Base-by-base conservation (phyloP, 2,888 invertebrate genomes). In the Mellilla xanthometata region DNA sequence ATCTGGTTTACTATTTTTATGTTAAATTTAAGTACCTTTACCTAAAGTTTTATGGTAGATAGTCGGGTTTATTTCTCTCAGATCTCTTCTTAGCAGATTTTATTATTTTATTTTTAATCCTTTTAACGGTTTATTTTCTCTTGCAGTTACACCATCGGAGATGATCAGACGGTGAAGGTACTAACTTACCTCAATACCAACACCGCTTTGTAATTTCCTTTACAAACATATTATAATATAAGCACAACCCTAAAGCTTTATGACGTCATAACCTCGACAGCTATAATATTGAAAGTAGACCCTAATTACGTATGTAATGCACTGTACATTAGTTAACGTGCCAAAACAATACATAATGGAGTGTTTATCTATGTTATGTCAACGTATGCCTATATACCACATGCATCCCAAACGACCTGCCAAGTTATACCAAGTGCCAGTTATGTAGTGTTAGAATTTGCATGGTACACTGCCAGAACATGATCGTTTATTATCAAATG, bases 151-250 rank as follows among this genome's bases (percentile, higher is more conserved):
- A 43, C 59, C 64, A 59, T 65, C 68, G 75, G 77, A 76, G 77
- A 85, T 86, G 85, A 66, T 81, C 76, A 81, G 77, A 82, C 74
- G 72, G 70, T 71, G 62, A 83, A 86, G 87, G 87, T 87, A 44
- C 12, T 43, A 10, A 35, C 56, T 45, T 49, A 48, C 47, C 50
- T 41, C n/a, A 53, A 43, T 61, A 61, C 63, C 48, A 22, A 45
- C 65, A 69, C 64, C 33, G 70, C 70, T 68, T 64, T 42, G 31
- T 45, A 49, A 26, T 36, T 44, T 45, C 34, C 8, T n/a, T n/a
- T n/a, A n/a, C n/a, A n/a, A 13, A 33, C 9, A 31, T 39, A 24
- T n/a, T 27, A 15, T 27, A 19, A 8, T 2, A 1, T 9, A 7
- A 28, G 36, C 52, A 55, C 54, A 39, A 48, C 24, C 32, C 29